Conservation (phyloP, 2,888 invertebrate species). For the Chaitophorus viminalis region DNA sequence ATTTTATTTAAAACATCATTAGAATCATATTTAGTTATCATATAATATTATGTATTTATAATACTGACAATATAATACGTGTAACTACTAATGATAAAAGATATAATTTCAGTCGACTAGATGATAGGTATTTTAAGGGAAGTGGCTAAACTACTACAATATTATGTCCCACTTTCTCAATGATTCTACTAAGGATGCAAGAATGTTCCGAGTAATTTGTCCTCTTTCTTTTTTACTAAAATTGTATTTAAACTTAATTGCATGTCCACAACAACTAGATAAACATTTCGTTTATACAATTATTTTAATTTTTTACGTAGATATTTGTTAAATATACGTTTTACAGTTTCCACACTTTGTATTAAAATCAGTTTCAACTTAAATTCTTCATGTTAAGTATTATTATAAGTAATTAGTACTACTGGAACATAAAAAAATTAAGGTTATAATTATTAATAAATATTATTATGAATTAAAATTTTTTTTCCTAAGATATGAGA, state of each 20-base stretch:
- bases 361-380: neutral
- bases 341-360: neutral
- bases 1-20: too few species aligned
- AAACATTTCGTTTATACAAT: constrained; percentile 4
- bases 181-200: constrained; percentile 44
- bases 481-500: neutral
- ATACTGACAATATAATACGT: neutral
- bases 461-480: neutral
- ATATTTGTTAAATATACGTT: neutral
- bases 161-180: constrained; percentile 56
- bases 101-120: neutral
- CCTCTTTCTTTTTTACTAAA: constrained; percentile 56
- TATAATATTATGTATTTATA: neutral
- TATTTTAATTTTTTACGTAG: neutral
- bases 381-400: too few species aligned
- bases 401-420: too few species aligned
- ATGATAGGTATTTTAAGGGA: constrained; percentile 55
- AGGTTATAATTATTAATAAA: neutral
- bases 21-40: neutral
- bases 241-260: constrained; percentile 36
- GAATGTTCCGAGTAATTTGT: constrained; percentile 52
- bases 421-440: too few species aligned
- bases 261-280: neutral
- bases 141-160: constrained; percentile 54
- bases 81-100: neutral